Base-by-base conservation (phyloP, 64 coral and sea anemone genomes). In the Actinia tenebrosa region DNA sequence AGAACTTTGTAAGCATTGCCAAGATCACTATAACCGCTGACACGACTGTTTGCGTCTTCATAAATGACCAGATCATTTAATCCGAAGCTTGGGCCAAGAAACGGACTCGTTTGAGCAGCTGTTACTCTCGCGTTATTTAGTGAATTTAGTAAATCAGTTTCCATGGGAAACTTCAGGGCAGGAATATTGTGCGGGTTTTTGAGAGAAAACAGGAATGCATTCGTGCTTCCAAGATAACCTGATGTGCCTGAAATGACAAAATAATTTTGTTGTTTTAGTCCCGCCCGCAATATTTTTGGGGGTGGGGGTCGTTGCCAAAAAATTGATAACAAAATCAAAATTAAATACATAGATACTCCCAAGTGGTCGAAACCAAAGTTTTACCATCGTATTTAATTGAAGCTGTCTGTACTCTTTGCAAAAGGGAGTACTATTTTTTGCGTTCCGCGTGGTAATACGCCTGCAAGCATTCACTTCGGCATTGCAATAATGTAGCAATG, bases 61-160 rank as follows among this genome's bases (percentile, higher is more conserved):
- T 77, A 86, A 25, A 84, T 50, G 18, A 77, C 83, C 23, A 90
- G 83, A 45, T 90, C 89, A 4, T 84, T 56, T 20, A 77, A 56
- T 18, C 89, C 89, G 30, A 90, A 90, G 64, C 82, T 90, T 72
- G 89, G 89, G 10, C 89, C 89, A 22, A 90, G 26, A 53, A 25
- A 71, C 27, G 46, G 53, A 62, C 84, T 72, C 5, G 82, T 79
- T 60, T 64, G 83, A 27, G 16, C 83, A 60, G 89, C 64, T 44
- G 30, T 18, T 7, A 15, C 16, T 16, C 63, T 18, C 17, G 69
- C 56, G 63, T 19, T 5, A 5, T 3, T 5, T 20, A 23, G 63
- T 37, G 30, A 37, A 19, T 22, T 42, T 13, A 42, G 19, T n/a
- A 9, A 7, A 11, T 30, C 60, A 1, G 84, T 64, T 46, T 90